A percentile compares a stretch with the other conserved stretches of the same genome.
Evolutionary conservation across 2,888 invertebrate genomes (phyloP).

Genomic region (Globia sparganii): DNA sequence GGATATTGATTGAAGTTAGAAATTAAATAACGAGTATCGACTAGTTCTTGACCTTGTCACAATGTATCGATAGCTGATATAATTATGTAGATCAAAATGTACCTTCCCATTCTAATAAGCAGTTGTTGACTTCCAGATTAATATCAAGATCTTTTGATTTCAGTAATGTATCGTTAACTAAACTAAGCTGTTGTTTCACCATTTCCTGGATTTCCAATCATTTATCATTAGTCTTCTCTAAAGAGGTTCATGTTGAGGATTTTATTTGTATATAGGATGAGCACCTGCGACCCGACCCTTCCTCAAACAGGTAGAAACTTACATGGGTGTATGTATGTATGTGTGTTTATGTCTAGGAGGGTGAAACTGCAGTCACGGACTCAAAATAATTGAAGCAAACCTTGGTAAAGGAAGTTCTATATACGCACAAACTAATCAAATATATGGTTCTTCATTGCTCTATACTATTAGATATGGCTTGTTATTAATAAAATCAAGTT

Average conservation of each 20-base stretch:
- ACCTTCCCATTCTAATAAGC: background rate
- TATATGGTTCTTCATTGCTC: background rate
- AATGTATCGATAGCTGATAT: background rate
- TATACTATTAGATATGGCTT: background rate
- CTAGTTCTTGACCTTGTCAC: background rate
- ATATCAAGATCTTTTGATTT: no score
- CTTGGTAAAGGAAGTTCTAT: background rate
- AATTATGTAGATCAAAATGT: background rate
- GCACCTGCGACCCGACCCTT: constrained; percentile 65
- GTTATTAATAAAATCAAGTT: background rate
- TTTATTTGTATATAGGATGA: constrained; percentile 49
- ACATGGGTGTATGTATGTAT: constrained; percentile 33
- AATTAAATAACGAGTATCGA: background rate
- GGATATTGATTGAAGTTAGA: background rate
- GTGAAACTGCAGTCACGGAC: constrained; percentile 38
- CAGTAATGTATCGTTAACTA: no score
- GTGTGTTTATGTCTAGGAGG: constrained; percentile 52
- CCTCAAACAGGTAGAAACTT: constrained; percentile 59
- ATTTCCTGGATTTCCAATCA: constrained; percentile 13
- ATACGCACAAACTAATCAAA: background rate
- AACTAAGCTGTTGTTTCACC: background rate
- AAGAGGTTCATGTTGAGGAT: constrained; percentile 42
- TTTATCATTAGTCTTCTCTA: constrained; percentile 22
- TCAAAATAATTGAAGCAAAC: constrained; percentile 34
- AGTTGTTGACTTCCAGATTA: no score